These are phyloP conservation scores for Mormyrus lacerda DNA, from an alignment of 2,113 vertebrate genomes.

Conservation along the genomic window DNA sequence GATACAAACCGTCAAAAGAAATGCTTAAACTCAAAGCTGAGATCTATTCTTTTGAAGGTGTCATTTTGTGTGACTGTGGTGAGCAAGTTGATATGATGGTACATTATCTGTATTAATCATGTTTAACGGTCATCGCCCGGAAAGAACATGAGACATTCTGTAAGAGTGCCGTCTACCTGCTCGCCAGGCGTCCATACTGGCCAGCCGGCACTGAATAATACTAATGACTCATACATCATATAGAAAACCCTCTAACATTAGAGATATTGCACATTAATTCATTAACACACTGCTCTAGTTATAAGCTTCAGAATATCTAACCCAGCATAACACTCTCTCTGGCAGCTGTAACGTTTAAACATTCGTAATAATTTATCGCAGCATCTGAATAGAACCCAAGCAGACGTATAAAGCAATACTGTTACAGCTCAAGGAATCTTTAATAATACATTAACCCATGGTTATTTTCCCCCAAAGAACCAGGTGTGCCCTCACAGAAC, in stretches of 20 bases:
- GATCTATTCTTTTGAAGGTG: neutral
- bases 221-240: neutral
- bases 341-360: neutral
- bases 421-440: neutral
- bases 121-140: neutral
- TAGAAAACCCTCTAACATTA: neutral
- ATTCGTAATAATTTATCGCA: neutral
- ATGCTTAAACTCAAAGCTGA: neutral
- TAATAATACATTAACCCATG: neutral
- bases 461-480: neutral
- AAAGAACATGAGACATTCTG: neutral
- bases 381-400: neutral
- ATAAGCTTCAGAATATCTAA: neutral
- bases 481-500: neutral
- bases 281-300: neutral
- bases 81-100: neutral
- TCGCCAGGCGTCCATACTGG: neutral
- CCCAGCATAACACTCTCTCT: neutral
- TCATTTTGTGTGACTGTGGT: neutral
- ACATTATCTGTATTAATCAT: neutral
- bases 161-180: neutral
- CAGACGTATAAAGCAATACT: neutral
- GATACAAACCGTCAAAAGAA: neutral
- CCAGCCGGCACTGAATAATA: neutral
- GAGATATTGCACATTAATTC: neutral